Evolutionary conservation across 2,113 vertebrate species (phyloP), one percentile per base, ranked within the genome.

Genomic region (Sinocyclocheilus rhinocerous): DNA sequence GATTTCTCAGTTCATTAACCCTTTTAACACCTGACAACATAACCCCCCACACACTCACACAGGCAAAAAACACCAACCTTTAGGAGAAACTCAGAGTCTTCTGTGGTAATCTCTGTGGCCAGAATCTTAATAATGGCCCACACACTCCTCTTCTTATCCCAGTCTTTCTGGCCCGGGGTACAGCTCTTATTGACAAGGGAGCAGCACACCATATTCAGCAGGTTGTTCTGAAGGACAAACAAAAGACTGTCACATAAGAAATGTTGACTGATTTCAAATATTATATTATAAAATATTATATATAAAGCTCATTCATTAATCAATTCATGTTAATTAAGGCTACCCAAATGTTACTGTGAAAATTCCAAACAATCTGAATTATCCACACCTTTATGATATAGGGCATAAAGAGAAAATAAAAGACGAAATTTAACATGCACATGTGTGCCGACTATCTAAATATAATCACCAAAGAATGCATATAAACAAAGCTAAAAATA

Each of bases 31-130:
- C 2, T 42, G 4, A 77, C 15, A 77, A 55, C 20, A 63, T 11
- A 36, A 69, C 29, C 48, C 48, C 22, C 16, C 33, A 84, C 2
- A 22, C 55, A 75, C 78, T 18, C 24, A 73, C 11, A 20, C 52
- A 13, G 1, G 45, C 52, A 22, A 36, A 33, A 82, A 39, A n/a
- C n/a, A 39, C 69, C 45, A 50, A 84, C 97, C 96, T 98, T 98
- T 10, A 98, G 95, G 84, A 97, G 90, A 91, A 97, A 98, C 92
- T 97, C 93, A 0, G 97, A 94, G 59, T 98, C 96, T 6, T 50
- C 33, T 1, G 59, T 70, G 20, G 96, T 94, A 65, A 97, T 90
- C 4, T 94, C 91, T 18, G 91, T 85, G 0, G 92, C 95, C 81
- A 95, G 84, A 15, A 77, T 33, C 42, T 80, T 92, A 79, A 98